Evolutionary conservation across 1,140 invertebrate genomes (phyloP).

Genomic region (Anastrepha ludens): DNA sequence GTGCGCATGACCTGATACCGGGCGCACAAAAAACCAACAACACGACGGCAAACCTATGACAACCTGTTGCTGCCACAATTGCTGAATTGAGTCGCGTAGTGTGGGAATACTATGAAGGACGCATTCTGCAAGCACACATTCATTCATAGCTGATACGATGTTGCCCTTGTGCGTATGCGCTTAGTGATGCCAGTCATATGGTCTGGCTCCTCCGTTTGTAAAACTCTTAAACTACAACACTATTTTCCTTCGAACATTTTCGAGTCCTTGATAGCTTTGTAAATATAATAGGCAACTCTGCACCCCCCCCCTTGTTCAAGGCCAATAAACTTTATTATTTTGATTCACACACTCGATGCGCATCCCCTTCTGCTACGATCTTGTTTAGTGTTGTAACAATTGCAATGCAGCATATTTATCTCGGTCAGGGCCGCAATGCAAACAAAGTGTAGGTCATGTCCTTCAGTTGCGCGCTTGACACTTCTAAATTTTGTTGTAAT

Average conservation of each 20-base stretch:
- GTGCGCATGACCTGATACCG: slow-evolving; percentile 10
- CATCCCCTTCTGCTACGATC: not conserved
- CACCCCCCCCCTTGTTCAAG: not conserved
- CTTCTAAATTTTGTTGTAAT: not conserved
- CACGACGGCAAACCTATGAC: not conserved
- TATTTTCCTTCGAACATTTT: not conserved
- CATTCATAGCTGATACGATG: not conserved
- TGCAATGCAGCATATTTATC: not conserved
- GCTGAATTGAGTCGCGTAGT: not conserved
- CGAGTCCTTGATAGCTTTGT: not conserved
- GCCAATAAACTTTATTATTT: slow-evolving; percentile 51
- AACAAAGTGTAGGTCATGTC: slow-evolving; percentile 37
- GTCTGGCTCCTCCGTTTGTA: not conserved
- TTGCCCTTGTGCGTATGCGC: not conserved
- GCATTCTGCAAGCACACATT: not conserved
- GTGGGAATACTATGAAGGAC: slow-evolving; percentile 20
- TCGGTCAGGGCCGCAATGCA: not conserved
- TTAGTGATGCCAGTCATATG: not conserved
- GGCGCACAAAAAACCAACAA: not conserved
- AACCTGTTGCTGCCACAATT: slow-evolving; percentile 27
- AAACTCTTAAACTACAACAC: not conserved
- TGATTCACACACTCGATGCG: slow-evolving; percentile 18
- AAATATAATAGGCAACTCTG: slow-evolving; percentile 3
- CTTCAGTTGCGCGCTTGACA: not conserved
- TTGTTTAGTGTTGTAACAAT: not conserved